A percentile compares a stretch with the other conserved stretches of the same genome.
phyloP scores from a whole-genome alignment of 2,113 vertebrate species.

The Machaerirhynchus nigripectus region DNA sequence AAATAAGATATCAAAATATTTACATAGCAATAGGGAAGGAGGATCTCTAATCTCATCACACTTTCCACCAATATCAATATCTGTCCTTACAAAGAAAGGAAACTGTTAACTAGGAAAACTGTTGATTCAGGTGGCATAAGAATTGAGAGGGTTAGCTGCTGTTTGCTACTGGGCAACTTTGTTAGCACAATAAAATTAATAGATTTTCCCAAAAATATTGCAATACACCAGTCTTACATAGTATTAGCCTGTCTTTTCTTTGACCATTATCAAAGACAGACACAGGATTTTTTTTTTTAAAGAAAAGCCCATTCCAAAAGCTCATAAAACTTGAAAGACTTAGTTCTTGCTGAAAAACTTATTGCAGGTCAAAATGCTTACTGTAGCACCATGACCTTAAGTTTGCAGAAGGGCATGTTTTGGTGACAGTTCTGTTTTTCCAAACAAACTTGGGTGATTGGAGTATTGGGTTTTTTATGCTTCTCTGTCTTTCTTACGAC shows the following conservation, averaged over 20 bases:
- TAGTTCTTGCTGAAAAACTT: neutral
- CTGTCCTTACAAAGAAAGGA: neutral
- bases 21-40: neutral
- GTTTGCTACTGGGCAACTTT: neutral
- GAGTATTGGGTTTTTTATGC: neutral
- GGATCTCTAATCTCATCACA: neutral
- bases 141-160: neutral
- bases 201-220: neutral
- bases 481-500: neutral
- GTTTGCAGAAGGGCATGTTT: neutral
- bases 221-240: neutral
- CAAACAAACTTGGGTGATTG: neutral
- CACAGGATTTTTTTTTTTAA: neutral
- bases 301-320: neutral
- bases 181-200: neutral
- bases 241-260: neutral
- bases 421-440: neutral
- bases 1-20: conserved; percentile 19
- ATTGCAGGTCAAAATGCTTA: neutral
- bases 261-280: neutral
- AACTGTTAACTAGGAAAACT: neutral
- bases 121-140: neutral
- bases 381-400: neutral
- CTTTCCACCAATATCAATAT: neutral
- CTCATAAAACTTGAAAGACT: neutral